phyloP scores from a whole-genome alignment of 1,140 invertebrate species.

The Drosophila murphyi region DNA sequence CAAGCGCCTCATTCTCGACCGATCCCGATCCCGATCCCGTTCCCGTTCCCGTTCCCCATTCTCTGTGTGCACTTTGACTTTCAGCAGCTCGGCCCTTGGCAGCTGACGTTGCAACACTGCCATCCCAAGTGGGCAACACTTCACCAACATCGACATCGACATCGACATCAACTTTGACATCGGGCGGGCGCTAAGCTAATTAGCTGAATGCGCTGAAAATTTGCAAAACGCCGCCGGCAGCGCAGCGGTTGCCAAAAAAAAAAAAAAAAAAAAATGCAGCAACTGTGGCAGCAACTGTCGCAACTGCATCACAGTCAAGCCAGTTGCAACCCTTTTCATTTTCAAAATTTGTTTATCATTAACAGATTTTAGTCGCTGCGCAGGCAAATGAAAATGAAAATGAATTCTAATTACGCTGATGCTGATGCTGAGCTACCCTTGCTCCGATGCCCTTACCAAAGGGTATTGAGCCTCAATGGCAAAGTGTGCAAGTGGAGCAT shows the following conservation, averaged over 20 bases:
- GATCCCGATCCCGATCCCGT: not conserved
- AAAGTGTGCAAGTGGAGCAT: not conserved
- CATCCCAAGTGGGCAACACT: slow-evolving; percentile 48
- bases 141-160: slow-evolving; percentile 26
- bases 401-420: slow-evolving; percentile 76
- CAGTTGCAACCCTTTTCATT: slow-evolving; percentile 66
- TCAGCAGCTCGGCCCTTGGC: slow-evolving; percentile 26
- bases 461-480: not conserved
- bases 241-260: slow-evolving; percentile 32
- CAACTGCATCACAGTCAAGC: slow-evolving; percentile 28
- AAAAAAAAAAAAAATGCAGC: not conserved
- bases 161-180: slow-evolving; percentile 2
- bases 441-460: slow-evolving; percentile 7
- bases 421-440: slow-evolving; percentile 30
- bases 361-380: slow-evolving; percentile 60
- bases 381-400: slow-evolving; percentile 61
- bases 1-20: not conserved
- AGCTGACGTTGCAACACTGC: slow-evolving; percentile 27
- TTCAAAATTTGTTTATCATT: slow-evolving; percentile 80
- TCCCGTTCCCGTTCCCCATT: not conserved
- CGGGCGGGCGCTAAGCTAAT: slow-evolving; percentile 63
- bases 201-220: slow-evolving; percentile 48
- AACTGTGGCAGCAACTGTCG: slow-evolving; percentile 22
- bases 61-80: slow-evolving; percentile 44
- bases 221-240: slow-evolving; percentile 53